phyloP scores from a whole-genome alignment of 1,140 invertebrate species.

The Drosophila truncata region DNA sequence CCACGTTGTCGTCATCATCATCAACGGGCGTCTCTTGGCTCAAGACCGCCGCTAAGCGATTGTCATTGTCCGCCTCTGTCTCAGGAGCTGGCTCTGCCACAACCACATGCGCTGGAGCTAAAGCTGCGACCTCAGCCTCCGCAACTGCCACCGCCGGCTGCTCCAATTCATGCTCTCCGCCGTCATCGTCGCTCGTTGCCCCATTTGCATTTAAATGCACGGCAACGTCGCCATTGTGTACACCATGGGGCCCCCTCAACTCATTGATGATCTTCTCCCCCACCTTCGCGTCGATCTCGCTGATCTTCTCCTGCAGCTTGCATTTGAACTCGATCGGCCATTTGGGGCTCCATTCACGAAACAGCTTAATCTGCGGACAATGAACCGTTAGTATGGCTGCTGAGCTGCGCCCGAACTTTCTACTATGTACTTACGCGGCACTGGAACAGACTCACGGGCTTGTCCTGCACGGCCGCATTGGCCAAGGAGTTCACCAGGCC shows the following conservation, averaged over 20 bases:
- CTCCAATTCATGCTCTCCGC: conserved; percentile 51
- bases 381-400: conserved; percentile 24
- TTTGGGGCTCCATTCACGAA: conserved; percentile 93
- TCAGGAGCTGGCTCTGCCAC: conserved; percentile 39
- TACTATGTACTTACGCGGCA: conserved; percentile 89
- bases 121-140: conserved; percentile 16
- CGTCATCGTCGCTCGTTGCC: conserved; percentile 41
- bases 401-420: conserved; percentile 1
- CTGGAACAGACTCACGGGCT: conserved; percentile 94
- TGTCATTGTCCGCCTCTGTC: conserved; percentile 58
- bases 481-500: conserved; percentile 90
- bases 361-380: conserved; percentile 90
- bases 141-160: conserved; percentile 31
- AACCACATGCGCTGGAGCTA: conserved; percentile 5
- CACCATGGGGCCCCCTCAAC: conserved; percentile 61
- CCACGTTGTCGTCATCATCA: conserved; percentile 55
- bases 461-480: conserved; percentile 89
- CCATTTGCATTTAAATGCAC: conserved; percentile 78
- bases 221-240: conserved; percentile 71
- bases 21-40: conserved; percentile 80
- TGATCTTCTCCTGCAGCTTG: conserved; percentile 89
- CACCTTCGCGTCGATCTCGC: conserved; percentile 90
- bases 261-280: conserved; percentile 88
- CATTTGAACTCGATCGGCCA: conserved; percentile 92
- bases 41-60: conserved; percentile 72